Conservation (phyloP, 2,888 invertebrate species). For the Drosophila pseudotalamancana region DNA sequence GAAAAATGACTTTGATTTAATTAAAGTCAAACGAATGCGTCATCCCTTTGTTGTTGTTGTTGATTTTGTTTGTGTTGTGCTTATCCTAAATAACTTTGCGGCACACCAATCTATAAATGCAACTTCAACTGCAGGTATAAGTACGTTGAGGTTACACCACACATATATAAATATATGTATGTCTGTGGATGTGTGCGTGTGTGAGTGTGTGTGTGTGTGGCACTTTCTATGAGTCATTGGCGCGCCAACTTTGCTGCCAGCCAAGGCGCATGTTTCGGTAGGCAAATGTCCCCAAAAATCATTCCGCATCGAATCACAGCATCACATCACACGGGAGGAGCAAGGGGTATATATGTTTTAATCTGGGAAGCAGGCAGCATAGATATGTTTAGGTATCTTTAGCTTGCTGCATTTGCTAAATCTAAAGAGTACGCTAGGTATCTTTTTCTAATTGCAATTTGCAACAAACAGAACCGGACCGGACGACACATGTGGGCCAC, state of each 20-base stretch:
- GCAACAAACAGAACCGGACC: slow-evolving; percentile 10
- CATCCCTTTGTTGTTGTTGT: slow-evolving; percentile 42
- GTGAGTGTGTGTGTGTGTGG: background rate
- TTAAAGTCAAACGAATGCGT: slow-evolving; percentile 55
- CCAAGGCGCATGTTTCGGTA: slow-evolving; percentile 33
- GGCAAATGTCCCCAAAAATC: slow-evolving; percentile 49
- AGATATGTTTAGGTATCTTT: background rate
- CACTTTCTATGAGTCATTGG: slow-evolving; percentile 45
- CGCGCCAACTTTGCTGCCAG: slow-evolving; percentile 27
- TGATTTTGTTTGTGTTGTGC: slow-evolving; percentile 37
- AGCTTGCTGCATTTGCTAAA: background rate
- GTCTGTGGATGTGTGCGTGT: background rate
- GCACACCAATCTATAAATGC: slow-evolving; percentile 56
- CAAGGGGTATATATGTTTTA: slow-evolving; percentile 10
- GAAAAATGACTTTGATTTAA: slow-evolving; percentile 33
- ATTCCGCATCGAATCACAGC: slow-evolving; percentile 19
- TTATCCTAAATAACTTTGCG: slow-evolving; percentile 69
- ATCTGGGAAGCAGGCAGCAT: slow-evolving; percentile 18
- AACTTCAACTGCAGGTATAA: slow-evolving; percentile 55
- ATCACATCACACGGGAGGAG: slow-evolving; percentile 43
- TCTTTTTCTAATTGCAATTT: slow-evolving; percentile 5
- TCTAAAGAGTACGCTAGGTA: too few species aligned
- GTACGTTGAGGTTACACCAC: slow-evolving; percentile 32
- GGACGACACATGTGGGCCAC: slow-evolving; percentile 56
- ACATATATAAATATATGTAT: background rate